These are phyloP conservation scores for Poecilia gillii DNA, from an alignment of 2,797 vertebrate genomes.

Conservation along the genomic window DNA sequence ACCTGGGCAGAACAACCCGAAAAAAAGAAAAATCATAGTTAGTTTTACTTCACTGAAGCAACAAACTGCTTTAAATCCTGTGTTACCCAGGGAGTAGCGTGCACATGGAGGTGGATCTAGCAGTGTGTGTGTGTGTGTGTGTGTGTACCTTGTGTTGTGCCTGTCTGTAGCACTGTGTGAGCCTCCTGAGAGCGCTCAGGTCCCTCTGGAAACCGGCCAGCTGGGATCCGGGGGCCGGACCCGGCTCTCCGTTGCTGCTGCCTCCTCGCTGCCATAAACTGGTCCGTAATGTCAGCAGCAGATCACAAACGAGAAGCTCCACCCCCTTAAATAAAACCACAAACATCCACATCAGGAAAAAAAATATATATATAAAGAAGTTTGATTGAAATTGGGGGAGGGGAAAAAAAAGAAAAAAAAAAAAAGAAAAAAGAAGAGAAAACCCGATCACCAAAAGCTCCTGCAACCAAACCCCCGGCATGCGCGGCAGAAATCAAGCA, in stretches of 20 bases:
- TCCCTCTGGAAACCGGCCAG: constrained; percentile 95
- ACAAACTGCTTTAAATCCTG: neutral
- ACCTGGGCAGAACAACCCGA: constrained; percentile 78
- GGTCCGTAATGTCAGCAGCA: constrained; percentile 93
- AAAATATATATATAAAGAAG: no score
- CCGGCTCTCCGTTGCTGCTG: constrained; percentile 87
- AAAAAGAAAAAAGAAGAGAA: no score
- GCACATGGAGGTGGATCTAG: neutral
- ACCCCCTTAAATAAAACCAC: constrained; percentile 80
- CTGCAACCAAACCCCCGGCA: neutral
- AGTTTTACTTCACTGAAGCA: neutral
- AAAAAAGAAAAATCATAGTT: neutral
- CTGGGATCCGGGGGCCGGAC: constrained; percentile 87
- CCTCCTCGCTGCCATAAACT: constrained; percentile 90
- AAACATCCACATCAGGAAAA: neutral
- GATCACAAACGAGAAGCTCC: constrained; percentile 94
- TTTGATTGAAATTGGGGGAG: neutral
- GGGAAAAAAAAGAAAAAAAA: no score
- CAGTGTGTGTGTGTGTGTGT: no score
- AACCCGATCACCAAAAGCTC: neutral
- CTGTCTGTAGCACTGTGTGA: constrained; percentile 91
- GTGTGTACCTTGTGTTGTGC: constrained; percentile 91
- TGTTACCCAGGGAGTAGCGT: neutral
- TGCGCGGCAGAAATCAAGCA: constrained; percentile 1
- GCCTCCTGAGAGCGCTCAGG: constrained; percentile 91